Conservation (phyloP, 2,888 invertebrate species). For the Drosophila monieri region DNA sequence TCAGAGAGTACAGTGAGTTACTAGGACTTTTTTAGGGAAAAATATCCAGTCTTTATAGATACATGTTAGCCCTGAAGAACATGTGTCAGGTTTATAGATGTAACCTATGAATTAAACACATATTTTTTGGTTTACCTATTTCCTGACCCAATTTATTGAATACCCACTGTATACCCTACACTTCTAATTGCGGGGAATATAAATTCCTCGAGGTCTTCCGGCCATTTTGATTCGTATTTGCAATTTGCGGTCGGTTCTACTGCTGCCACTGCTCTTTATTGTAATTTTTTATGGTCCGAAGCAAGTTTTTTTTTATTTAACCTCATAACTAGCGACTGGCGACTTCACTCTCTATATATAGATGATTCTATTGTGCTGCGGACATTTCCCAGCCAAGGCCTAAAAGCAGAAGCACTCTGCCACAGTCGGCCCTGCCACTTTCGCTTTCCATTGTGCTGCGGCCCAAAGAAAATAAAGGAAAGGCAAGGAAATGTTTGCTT, state of each 20-base stretch:
- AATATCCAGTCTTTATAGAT: background rate
- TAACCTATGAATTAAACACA: background rate
- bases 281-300: constrained; percentile 68
- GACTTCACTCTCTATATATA: constrained; percentile 44
- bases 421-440: constrained; percentile 46
- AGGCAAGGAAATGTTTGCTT: constrained; percentile 52
- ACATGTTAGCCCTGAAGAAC: background rate
- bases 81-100: no score
- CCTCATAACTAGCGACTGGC: constrained; percentile 53
- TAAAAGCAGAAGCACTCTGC: constrained; percentile 46
- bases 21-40: constrained; percentile 3
- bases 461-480: constrained; percentile 35
- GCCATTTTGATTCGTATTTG: constrained; percentile 51
- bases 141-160: background rate
- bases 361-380: constrained; percentile 40
- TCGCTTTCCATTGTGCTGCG: constrained; percentile 50
- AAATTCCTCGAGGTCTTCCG: constrained; percentile 54
- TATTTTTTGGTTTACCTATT: no score
- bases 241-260: constrained; percentile 15
- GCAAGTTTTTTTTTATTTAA: constrained; percentile 49
- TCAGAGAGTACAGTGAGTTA: constrained; percentile 10
- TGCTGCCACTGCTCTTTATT: constrained; percentile 54
- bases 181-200: constrained; percentile 55
- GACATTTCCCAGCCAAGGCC: constrained; percentile 51
- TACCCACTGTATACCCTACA: constrained; percentile 16